Evolutionary conservation across 2,113 vertebrate species (phyloP).

Genomic region (Saiga tatarica): DNA sequence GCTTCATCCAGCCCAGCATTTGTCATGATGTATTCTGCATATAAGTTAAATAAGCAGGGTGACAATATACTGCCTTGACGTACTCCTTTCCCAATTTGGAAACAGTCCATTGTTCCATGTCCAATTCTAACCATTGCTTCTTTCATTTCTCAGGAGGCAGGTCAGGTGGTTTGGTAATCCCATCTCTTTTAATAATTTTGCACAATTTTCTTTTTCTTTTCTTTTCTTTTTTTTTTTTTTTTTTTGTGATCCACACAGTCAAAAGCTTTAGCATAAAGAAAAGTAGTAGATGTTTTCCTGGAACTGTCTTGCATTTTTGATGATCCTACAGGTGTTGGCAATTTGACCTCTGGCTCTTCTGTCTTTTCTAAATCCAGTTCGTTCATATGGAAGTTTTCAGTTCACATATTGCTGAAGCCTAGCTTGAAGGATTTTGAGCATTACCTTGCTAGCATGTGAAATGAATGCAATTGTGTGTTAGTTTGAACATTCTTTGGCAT

Average conservation of each 20-base stretch:
- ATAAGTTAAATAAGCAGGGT: neutral
- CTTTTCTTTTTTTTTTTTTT: too few species aligned
- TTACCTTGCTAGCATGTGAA: neutral
- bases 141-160: neutral
- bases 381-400: neutral
- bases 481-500: neutral
- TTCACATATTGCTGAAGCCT: neutral
- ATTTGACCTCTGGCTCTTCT: neutral
- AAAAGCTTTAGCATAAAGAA: neutral
- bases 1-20: neutral
- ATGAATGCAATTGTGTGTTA: neutral
- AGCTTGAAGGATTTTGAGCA: neutral
- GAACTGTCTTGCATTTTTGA: neutral
- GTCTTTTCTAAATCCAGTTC: neutral
- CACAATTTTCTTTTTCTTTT: neutral
- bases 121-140: neutral
- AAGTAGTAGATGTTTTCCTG: neutral
- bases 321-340: neutral
- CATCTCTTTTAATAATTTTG: neutral
- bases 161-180: neutral
- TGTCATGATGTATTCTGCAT: neutral
- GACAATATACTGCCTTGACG: neutral
- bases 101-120: neutral
- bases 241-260: neutral
- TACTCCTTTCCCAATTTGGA: neutral